phyloP scores from a whole-genome alignment of 2,113 vertebrate genomes.

The Lagopus leucura region DNA sequence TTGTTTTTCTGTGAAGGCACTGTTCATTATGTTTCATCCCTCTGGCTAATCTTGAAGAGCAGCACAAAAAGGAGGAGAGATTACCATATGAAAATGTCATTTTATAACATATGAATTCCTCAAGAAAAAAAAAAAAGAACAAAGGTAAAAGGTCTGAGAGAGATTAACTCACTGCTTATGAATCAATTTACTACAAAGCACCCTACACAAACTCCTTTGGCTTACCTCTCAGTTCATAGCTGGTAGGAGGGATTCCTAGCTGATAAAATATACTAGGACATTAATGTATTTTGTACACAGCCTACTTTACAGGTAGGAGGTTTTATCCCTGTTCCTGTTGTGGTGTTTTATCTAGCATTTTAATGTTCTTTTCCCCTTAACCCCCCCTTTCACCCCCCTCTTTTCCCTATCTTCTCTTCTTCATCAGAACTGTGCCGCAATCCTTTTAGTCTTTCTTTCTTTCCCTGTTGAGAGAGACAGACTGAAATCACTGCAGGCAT shows the following conservation, averaged over 20 bases:
- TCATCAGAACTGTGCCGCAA: slow-evolving; percentile 1
- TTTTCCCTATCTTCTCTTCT: slow-evolving; percentile 35
- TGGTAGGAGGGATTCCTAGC: slow-evolving; percentile 40
- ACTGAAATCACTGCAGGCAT: slow-evolving; percentile 66
- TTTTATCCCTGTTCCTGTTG: slow-evolving; percentile 55
- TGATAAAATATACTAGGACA: slow-evolving; percentile 53
- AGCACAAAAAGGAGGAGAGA: slow-evolving; percentile 55
- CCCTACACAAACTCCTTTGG: neutral
- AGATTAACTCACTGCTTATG: slow-evolving; percentile 60
- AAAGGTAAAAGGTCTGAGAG: slow-evolving; percentile 63
- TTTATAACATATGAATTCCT: slow-evolving; percentile 61
- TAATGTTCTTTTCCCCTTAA: neutral
- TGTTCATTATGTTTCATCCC: slow-evolving; percentile 27
- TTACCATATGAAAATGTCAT: slow-evolving; percentile 78
- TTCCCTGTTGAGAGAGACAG: slow-evolving; percentile 47
- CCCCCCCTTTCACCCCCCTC: neutral
- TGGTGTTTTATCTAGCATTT: slow-evolving; percentile 58
- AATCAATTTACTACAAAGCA: slow-evolving; percentile 38
- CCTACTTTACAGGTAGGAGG: slow-evolving; percentile 60
- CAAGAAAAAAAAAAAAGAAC: slow-evolving; percentile 49
- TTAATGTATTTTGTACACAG: slow-evolving; percentile 62
- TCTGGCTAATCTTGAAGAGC: slow-evolving; percentile 66
- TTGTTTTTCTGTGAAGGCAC: neutral
- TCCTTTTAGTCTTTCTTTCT: slow-evolving; percentile 5
- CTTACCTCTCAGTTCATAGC: slow-evolving; percentile 43